Conservation (phyloP, 2,888 invertebrate species). For the Leptarthrus brevirostris region DNA sequence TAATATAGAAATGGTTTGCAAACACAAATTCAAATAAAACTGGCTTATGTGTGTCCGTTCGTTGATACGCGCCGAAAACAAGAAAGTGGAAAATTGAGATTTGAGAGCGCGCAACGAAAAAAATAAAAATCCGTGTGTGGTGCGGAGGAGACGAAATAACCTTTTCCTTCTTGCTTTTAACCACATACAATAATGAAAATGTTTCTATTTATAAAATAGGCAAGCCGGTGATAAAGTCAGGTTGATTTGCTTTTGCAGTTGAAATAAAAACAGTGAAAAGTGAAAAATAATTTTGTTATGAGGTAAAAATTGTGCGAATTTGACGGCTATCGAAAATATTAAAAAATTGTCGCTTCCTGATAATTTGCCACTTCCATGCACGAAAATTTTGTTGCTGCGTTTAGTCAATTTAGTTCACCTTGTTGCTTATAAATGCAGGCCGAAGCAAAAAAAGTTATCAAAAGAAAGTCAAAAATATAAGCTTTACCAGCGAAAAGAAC, state of each 20-base stretch:
- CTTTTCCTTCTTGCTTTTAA: constrained; percentile 17
- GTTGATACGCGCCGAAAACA: constrained; percentile 20
- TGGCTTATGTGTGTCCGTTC: constrained; percentile 5
- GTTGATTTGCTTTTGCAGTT: not conserved
- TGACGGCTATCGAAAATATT: not conserved
- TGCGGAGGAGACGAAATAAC: constrained; percentile 5
- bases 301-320: not conserved
- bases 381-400: not conserved
- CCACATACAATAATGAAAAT: constrained; percentile 38
- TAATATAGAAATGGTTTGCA: no score
- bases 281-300: not conserved
- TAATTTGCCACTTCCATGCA: not conserved
- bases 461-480: constrained; percentile 30
- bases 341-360: not conserved
- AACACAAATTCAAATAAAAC: not conserved
- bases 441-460: not conserved
- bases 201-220: constrained; percentile 44
- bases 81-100: constrained; percentile 12
- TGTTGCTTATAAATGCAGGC: constrained; percentile 11
- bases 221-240: constrained; percentile 42
- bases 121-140: constrained; percentile 30
- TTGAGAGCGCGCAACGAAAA: no score
- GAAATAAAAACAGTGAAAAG: constrained; percentile 5
- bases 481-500: constrained; percentile 27
- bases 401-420: constrained; percentile 11